Percentiles rank a stretch among this genome's conserved stretches.
phyloP scores from a whole-genome alignment of 2,113 vertebrate genomes.

The Natator depressus region DNA sequence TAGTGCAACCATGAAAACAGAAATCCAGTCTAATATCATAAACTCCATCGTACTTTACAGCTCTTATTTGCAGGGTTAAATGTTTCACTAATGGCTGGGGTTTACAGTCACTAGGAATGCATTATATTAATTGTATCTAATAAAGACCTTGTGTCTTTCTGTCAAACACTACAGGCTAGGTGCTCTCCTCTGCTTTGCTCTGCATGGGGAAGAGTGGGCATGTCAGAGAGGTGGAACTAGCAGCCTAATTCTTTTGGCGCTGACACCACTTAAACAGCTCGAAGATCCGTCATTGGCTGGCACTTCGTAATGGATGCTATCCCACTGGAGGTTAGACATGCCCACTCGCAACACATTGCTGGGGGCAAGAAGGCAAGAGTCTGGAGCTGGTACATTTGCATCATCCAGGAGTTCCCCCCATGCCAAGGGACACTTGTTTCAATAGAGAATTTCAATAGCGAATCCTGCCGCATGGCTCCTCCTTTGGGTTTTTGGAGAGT shows the following conservation, averaged over 20 bases:
- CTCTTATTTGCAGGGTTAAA: background rate
- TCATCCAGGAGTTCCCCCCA: background rate
- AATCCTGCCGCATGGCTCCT: conserved; percentile 21
- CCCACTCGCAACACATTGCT: background rate
- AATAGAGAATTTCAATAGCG: conserved; percentile 12
- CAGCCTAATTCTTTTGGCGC: background rate
- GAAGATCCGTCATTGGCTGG: background rate
- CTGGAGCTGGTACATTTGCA: background rate
- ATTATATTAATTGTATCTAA: background rate
- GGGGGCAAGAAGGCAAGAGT: background rate
- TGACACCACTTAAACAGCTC: background rate
- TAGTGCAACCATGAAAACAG: background rate
- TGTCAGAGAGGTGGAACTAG: accelerated
- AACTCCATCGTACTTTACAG: conserved; percentile 5
- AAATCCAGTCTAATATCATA: background rate
- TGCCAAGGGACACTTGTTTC: background rate
- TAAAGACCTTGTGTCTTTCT: background rate
- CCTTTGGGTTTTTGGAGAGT: background rate
- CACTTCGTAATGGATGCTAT: background rate
- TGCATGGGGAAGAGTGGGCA: background rate
- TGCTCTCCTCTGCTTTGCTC: background rate
- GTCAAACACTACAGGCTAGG: background rate
- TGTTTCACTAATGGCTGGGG: background rate
- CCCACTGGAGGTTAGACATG: background rate
- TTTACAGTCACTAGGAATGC: background rate